A percentile compares a stretch with the other conserved stretches of the same genome.
Evolutionary conservation across 2,113 vertebrate genomes (phyloP).

Genomic region (Brachypodius melanocephalos): DNA sequence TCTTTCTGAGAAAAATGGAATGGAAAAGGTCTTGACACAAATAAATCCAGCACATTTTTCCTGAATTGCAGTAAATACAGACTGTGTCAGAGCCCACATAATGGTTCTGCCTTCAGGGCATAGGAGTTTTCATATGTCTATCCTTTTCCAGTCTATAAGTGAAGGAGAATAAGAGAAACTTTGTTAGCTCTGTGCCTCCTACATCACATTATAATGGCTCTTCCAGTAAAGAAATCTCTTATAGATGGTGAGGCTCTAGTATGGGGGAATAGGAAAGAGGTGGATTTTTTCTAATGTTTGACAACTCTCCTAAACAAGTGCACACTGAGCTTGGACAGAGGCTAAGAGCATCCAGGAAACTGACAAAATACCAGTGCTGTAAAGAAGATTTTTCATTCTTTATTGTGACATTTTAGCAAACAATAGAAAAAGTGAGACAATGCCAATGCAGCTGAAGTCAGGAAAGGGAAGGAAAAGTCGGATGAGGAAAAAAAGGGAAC

Average conservation of each 20-base stretch:
- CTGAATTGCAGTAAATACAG: neutral
- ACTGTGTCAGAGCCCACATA: neutral
- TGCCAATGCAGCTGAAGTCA: neutral
- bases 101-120: neutral
- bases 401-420: neutral
- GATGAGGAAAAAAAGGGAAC: neutral
- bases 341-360: neutral
- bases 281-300: neutral
- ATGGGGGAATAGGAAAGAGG: neutral
- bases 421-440: neutral
- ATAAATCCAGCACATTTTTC: neutral
- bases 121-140: neutral
- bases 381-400: neutral
- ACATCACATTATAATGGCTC: neutral
- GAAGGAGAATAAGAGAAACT: neutral
- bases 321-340: neutral
- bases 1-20: neutral
- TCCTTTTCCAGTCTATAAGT: neutral
- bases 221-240: neutral
- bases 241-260: neutral
- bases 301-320: neutral
- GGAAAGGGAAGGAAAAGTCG: neutral
- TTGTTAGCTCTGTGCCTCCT: neutral
- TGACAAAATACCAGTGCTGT: neutral
- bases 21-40: neutral